Percentiles rank a stretch among this genome's conserved stretches.
Conservation (phyloP, 2,888 invertebrate species). For the Falcaria lacertinaria region DNA sequence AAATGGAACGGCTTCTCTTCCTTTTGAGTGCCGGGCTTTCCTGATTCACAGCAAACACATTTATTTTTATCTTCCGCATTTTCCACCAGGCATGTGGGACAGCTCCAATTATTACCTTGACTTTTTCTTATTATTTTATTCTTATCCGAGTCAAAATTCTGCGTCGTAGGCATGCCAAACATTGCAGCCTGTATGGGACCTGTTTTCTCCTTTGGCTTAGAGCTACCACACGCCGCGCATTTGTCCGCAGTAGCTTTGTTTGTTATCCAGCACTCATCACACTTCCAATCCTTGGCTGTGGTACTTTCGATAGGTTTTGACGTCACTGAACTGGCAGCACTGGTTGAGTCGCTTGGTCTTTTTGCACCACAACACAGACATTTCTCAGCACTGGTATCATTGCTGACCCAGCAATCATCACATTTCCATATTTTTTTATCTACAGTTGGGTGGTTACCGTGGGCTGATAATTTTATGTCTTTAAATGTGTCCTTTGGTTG, state of each 20-base stretch:
- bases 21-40: conserved; percentile 24
- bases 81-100: conserved; percentile 49
- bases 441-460: neutral
- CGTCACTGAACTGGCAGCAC: neutral
- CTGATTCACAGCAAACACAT: conserved; percentile 57
- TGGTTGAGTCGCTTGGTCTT: conserved; percentile 34
- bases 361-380: conserved; percentile 41
- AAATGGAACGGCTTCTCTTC: conserved; percentile 45
- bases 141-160: too few relatives aligned
- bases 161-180: neutral
- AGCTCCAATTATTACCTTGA: conserved; percentile 57
- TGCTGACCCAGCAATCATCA: conserved; percentile 43
- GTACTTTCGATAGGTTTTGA: conserved; percentile 1
- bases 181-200: conserved; percentile 1
- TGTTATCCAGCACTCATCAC: conserved; percentile 47
- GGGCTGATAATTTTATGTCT: too few relatives aligned
- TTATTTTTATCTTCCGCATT: conserved; percentile 41
- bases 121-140: conserved; percentile 28
- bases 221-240: conserved; percentile 47
- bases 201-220: conserved; percentile 24
- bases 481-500: too few relatives aligned
- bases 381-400: conserved; percentile 31
- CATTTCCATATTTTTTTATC: conserved; percentile 45
- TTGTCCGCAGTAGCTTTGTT: conserved; percentile 40
- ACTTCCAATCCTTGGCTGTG: conserved; percentile 33